Conservation (phyloP, 2,888 invertebrate species). For the Diaperis boleti region DNA sequence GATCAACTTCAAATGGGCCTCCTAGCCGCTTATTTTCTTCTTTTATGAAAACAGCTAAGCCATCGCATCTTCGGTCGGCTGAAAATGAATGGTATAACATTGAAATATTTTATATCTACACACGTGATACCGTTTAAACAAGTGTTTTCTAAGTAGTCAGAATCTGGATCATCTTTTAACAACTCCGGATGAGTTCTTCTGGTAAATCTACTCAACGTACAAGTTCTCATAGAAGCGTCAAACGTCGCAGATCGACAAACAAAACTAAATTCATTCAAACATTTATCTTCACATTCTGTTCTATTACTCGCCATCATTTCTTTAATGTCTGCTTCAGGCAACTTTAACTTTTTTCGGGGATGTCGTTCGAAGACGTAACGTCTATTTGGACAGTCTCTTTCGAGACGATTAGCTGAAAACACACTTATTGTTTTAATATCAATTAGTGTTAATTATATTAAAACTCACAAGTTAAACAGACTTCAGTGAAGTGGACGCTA, state of each 20-base stretch:
- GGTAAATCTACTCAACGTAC: slow-evolving; percentile 85
- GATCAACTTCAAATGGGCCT: slow-evolving; percentile 90
- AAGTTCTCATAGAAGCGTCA: slow-evolving; percentile 81
- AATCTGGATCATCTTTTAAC: slow-evolving; percentile 86
- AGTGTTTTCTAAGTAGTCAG: slow-evolving; percentile 92
- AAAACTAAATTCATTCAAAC: slow-evolving; percentile 89
- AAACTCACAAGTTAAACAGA: slow-evolving; percentile 88
- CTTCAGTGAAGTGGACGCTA: slow-evolving; percentile 91
- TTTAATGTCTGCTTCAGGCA: slow-evolving; percentile 84
- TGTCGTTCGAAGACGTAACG: slow-evolving; percentile 91
- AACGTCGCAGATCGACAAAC: slow-evolving; percentile 90
- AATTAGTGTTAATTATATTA: too few species aligned
- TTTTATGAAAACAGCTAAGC: slow-evolving; percentile 87
- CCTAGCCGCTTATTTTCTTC: slow-evolving; percentile 90
- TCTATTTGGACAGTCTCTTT: slow-evolving; percentile 89
- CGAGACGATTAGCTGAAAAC: slow-evolving; percentile 81
- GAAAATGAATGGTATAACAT: too few species aligned
- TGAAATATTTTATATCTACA: too few species aligned
- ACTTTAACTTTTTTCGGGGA: slow-evolving; percentile 84
- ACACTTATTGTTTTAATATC: too few species aligned
- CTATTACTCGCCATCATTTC: slow-evolving; percentile 88
- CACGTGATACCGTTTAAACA: slow-evolving; percentile 91
- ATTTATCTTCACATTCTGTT: slow-evolving; percentile 91
- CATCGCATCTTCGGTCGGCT: slow-evolving; percentile 90
- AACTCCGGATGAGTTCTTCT: slow-evolving; percentile 88